These are phyloP conservation scores for Saccopteryx bilineata DNA, from an alignment of 2,113 vertebrate species.

Conservation along the genomic window DNA sequence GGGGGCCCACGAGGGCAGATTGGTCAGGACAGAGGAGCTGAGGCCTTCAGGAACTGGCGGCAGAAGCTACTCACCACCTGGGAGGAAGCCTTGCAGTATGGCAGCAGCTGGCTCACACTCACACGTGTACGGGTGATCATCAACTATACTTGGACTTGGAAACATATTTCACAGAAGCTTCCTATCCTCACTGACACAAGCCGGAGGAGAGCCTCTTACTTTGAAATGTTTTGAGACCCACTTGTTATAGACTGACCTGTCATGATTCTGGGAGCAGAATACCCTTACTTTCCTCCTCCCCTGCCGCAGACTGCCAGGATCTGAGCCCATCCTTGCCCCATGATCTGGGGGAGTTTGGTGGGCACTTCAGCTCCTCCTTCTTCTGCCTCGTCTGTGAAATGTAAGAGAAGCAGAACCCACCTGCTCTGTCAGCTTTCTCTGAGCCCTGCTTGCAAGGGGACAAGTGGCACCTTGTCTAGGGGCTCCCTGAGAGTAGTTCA, in stretches of 20 bases:
- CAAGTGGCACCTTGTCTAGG: background rate
- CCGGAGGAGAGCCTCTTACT: background rate
- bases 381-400: background rate
- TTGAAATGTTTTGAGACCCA: background rate
- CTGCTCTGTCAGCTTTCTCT: background rate
- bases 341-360: background rate
- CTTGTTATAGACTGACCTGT: background rate
- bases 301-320: background rate
- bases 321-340: background rate
- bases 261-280: background rate
- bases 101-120: background rate
- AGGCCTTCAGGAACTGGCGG: background rate
- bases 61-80: background rate
- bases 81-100: background rate
- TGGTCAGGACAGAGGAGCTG: background rate
- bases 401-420: background rate
- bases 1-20: background rate
- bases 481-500: background rate
- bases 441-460: background rate
- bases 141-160: rapidly evolving
- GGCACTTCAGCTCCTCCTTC: background rate
- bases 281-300: background rate
- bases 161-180: background rate
- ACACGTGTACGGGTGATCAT: background rate
- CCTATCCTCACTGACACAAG: background rate